Conservation (phyloP, 2,888 invertebrate species). For the Drosophila mulleri region DNA sequence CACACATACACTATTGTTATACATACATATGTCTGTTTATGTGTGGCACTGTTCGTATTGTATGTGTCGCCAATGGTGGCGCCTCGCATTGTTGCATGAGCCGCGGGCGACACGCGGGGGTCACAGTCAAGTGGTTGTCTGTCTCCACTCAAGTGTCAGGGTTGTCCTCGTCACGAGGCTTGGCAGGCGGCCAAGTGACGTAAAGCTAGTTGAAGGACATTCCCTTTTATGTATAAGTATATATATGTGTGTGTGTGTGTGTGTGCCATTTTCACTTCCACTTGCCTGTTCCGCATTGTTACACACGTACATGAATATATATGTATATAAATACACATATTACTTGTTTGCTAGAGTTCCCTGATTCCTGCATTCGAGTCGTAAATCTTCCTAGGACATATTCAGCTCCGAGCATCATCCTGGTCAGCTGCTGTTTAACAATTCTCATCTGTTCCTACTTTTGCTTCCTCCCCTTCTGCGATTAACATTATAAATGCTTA, state of each 20-base stretch:
- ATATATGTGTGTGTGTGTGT: neutral
- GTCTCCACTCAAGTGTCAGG: conserved; percentile 76
- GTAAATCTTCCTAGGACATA: conserved; percentile 57
- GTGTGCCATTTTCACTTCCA: conserved; percentile 61
- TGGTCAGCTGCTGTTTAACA: conserved; percentile 29
- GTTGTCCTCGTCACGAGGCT: conserved; percentile 46
- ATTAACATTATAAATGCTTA: no score
- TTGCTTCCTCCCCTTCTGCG: neutral
- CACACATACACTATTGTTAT: conserved; percentile 1
- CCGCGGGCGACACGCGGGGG: conserved; percentile 20
- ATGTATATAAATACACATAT: neutral
- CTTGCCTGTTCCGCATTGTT: conserved; percentile 44
- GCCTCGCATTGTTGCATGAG: conserved; percentile 41
- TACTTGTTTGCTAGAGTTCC: conserved; percentile 25
- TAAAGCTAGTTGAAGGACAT: conserved; percentile 55
- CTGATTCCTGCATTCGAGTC: conserved; percentile 44
- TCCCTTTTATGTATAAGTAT: neutral
- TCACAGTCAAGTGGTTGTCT: conserved; percentile 75
- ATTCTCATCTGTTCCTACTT: conserved; percentile 16
- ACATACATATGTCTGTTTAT: neutral
- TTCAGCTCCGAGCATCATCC: conserved; percentile 30
- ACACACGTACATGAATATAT: conserved; percentile 16
- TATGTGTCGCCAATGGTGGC: conserved; percentile 25
- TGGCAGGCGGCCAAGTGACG: conserved; percentile 60
- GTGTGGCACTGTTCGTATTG: conserved; percentile 6